Base-by-base conservation (phyloP, 2,113 vertebrate genomes). In the Falcunculus frontatus region DNA sequence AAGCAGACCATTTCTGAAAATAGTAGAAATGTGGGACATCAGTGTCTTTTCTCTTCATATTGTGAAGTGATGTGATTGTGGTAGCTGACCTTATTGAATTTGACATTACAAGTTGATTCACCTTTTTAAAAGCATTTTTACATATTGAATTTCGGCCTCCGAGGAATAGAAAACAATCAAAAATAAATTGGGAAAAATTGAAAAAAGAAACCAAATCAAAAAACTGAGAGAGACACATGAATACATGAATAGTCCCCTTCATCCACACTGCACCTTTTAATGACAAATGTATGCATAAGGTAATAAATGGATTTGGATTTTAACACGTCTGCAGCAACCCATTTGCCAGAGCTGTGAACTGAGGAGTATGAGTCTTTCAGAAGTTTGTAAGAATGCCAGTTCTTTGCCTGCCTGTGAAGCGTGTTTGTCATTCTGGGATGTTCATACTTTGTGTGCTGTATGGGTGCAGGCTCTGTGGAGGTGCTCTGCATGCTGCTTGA, bases 101-200 rank as follows among this genome's bases (percentile, higher is more conserved):
- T 96, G 89, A 83, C 42, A 90, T 96, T 94, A 96, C 32, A 92
- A 87, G 25, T 18, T 89, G 91, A 97, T 96, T 97, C 30, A 87
- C 77, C 35, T 94, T 80, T 94, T 94, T 67, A 81, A 90, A 95
- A 93, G 7, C 17, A 73, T 84, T 93, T 96, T 96, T 97, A 90
- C 62, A 79, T 95, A 94, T 82, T 96, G 82, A 95, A 94, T 96
- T 96, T 96, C 70, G 86, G 70, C 46, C 69, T 94, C 90, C 82
- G 60, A 96, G 55, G 52, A 84, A 89, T 41, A 91, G 22, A 16
- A 95, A 97, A 87, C 42, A 87, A 95, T 92, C 39, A 88, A 93
- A 96, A 94, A 77, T 79, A 7, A 57, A 81, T 42, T 89, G 65
- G 53, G 25, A 89, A 84, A 93, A 91, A 74, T 1, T 33, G 27